Evolutionary conservation across 2,888 invertebrate species (phyloP), one percentile per base, ranked within the genome.

Genomic region (Eilema sororculum): DNA sequence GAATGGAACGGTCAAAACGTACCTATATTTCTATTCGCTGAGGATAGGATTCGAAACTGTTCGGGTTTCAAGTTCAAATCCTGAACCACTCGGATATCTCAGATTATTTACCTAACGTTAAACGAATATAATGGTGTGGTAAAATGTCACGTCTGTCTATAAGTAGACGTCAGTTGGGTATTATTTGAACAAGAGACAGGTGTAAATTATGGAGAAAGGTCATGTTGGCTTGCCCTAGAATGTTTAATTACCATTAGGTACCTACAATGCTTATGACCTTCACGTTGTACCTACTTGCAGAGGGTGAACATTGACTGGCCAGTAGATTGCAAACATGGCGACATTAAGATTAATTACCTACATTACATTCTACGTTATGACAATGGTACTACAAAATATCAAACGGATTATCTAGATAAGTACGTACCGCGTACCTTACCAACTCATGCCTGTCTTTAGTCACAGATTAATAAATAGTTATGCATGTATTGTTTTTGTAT

Each of bases 1-100:
- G 41, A 41, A 41, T 16, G 16, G 16, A 41, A 41, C 10, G 4
- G 2, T 41, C 5, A 41, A 41, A 16, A 41, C 2, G 13, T 41
- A n/a, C n/a, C n/a, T n/a, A 33, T 10, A 33, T 41, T 41, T 41
- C 12, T 41, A 41, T 5, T 63, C 77, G 78, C 78, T n/a, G n/a
- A n/a, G n/a, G n/a, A n/a, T n/a, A 78, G 78, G 77, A 95, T 95
- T 95, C 94, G 94, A 95, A 95, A 94, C 95, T 95, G 94, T 93
- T 94, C 94, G 95, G 95, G 95, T 94, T 94, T 94, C 93, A 93
- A 94, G 94, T 95, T 93, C 93, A 94, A 94, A 93, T 94, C 93
- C 93, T 93, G 94, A 94, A 95, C 94, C 94, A 94, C 94, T 94
- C 93, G 93, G 93, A 94, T 93, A 94, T 84, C 86, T 86, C 84